A percentile compares a stretch with the other conserved stretches of the same genome.
Conservation (phyloP, 2,888 invertebrate species). For the Polymixis lichenea region DNA sequence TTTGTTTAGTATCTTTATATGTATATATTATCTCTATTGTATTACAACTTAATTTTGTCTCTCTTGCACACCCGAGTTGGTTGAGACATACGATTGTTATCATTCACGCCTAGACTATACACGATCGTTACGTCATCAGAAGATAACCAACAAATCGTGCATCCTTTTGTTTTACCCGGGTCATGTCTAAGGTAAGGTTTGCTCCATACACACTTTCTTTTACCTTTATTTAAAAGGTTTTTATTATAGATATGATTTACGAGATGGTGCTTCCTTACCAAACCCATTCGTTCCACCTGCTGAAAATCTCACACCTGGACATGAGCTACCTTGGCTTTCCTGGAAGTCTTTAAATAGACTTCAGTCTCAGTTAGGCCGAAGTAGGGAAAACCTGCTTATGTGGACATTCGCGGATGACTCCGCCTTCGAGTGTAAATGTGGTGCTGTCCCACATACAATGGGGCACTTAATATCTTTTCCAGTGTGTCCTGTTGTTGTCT, state of each 20-base stretch:
- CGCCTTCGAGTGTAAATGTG: no score
- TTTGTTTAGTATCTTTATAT: conserved; percentile 47
- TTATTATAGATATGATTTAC: neutral
- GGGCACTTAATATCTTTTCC: no score
- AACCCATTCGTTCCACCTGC: no score
- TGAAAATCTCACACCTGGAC: no score
- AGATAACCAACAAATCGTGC: conserved; percentile 48
- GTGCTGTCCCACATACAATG: no score
- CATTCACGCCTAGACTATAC: conserved; percentile 73
- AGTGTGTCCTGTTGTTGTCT: no score
- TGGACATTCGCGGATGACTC: no score
- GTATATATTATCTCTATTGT: conserved; percentile 28
- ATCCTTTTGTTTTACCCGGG: conserved; percentile 61
- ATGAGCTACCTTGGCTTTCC: no score
- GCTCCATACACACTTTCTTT: neutral
- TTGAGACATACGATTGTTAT: conserved; percentile 70
- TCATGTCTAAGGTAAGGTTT: neutral
- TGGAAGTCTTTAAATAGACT: no score
- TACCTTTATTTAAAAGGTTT: neutral
- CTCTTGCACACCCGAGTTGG: conserved; percentile 51
- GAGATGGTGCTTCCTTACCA: no score
- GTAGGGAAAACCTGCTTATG: no score
- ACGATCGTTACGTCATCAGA: conserved; percentile 57
- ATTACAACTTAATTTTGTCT: conserved; percentile 34
- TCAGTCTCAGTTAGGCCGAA: no score